A percentile compares a stretch with the other conserved stretches of the same genome.
These are phyloP conservation scores for Cladorhizidae sp. DNA, from an alignment of 37 sponge, comb jelly and placozoan species.

Conservation along the genomic window DNA sequence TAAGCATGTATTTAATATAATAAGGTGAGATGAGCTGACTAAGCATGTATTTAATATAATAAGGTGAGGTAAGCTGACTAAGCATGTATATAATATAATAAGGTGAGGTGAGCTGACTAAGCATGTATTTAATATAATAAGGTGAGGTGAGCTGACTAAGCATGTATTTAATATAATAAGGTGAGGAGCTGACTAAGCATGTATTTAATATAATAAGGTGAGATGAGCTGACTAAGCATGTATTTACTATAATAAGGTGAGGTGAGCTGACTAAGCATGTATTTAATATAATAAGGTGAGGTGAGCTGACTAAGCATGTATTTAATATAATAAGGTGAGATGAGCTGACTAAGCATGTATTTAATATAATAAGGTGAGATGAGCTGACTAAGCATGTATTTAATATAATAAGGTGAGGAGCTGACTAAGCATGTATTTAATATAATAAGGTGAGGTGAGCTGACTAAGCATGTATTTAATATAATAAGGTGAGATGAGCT, in stretches of 20 bases:
- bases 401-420: not conserved
- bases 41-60: not conserved
- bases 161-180: not conserved
- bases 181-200: not conserved
- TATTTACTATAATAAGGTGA: not conserved
- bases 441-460: not conserved
- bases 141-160: not conserved
- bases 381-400: not conserved
- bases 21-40: not conserved
- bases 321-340: not conserved
- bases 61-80: not conserved
- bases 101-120: not conserved
- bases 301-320: not conserved
- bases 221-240: not conserved
- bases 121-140: not conserved
- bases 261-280: not conserved
- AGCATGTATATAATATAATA: not conserved
- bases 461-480: not conserved
- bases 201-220: not conserved
- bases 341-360: not conserved
- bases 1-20: not conserved
- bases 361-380: not conserved
- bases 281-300: not conserved
- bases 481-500: not conserved
- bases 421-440: not conserved